phyloP scores from a whole-genome alignment of 2,797 vertebrate species.

The Sebastes hopkinsi region DNA sequence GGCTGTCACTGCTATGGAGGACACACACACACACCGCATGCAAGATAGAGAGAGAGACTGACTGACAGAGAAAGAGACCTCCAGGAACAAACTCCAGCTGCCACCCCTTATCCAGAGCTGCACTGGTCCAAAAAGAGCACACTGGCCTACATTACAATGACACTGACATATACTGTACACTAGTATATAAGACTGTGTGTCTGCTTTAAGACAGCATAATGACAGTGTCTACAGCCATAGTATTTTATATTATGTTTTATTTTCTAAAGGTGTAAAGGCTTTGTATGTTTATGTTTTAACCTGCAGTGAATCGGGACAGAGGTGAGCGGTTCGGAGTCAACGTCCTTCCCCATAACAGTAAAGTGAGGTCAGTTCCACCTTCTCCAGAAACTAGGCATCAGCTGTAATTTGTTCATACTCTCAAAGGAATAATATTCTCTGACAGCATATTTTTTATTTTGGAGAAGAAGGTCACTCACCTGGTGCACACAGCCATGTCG shows the following conservation, averaged over 20 bases:
- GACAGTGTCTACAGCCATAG: neutral
- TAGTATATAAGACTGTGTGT: neutral
- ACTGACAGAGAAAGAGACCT: constrained; percentile 48
- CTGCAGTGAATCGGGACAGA: constrained; percentile 17
- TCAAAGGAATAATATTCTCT: constrained; percentile 30
- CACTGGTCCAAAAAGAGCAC: constrained; percentile 48
- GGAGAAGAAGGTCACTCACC: constrained; percentile 42
- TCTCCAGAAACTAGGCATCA: constrained; percentile 20
- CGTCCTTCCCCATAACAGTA: neutral
- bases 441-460: constrained; percentile 20
- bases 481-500: constrained; percentile 23
- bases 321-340: neutral
- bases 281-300: neutral
- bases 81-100: constrained; percentile 58
- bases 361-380: constrained; percentile 17
- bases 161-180: constrained; percentile 37
- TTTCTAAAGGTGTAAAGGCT: neutral
- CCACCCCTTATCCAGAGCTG: constrained; percentile 41
- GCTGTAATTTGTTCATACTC: constrained; percentile 11
- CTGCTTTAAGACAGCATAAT: constrained; percentile 1
- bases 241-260: neutral
- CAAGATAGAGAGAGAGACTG: constrained; percentile 23
- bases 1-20: constrained; percentile 9
- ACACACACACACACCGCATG: neutral
- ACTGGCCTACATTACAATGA: constrained; percentile 65